Conservation (phyloP, 2,888 invertebrate species). For the Stenotaenia linearis region DNA sequence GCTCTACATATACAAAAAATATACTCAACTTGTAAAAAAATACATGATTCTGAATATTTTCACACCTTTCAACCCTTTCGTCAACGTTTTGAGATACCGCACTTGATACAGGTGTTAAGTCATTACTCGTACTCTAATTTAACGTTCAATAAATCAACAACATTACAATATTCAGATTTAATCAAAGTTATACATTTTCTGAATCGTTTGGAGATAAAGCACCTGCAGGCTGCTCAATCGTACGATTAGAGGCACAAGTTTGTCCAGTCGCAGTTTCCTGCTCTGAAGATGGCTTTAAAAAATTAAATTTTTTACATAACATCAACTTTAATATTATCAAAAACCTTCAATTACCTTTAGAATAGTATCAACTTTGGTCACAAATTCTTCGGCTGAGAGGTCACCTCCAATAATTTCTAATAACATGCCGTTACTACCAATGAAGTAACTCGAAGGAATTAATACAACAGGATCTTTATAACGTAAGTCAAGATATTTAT, state of each 20-base stretch:
- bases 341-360: constrained; percentile 50
- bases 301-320: neutral
- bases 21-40: neutral
- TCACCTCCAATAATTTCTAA: constrained; percentile 68
- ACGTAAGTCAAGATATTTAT: neutral
- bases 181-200: neutral
- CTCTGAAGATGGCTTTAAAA: neutral
- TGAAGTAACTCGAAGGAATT: constrained; percentile 72
- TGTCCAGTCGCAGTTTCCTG: no score
- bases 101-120: neutral
- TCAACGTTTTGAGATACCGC: neutral
- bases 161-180: neutral
- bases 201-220: neutral
- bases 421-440: constrained; percentile 72
- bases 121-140: neutral
- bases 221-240: no score
- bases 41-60: neutral
- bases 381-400: constrained; percentile 58
- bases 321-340: neutral
- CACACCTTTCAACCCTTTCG: neutral
- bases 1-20: constrained; percentile 26
- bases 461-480: constrained; percentile 48
- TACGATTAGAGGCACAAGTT: no score
- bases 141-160: neutral
- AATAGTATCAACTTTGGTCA: constrained; percentile 60